These are phyloP conservation scores for Maniola hyperantus DNA, from an alignment of 2,888 invertebrate species.

Conservation along the genomic window DNA sequence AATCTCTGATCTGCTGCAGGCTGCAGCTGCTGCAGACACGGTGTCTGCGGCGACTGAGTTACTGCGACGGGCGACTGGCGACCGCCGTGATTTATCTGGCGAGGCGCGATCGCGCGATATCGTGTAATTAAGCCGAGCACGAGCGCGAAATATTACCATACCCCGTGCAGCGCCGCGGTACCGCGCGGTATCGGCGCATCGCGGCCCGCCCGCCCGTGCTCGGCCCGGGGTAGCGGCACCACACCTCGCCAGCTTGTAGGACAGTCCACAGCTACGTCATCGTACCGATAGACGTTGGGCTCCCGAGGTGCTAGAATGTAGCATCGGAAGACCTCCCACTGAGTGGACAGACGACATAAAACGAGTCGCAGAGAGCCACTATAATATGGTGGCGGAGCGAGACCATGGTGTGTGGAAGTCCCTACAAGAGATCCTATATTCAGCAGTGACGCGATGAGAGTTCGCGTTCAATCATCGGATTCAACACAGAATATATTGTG, in stretches of 20 bases:
- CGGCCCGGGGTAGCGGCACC: constrained; percentile 30
- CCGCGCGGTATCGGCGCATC: constrained; percentile 47
- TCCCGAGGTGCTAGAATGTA: too few species aligned
- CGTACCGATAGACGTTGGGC: too few species aligned
- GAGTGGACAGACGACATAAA: too few species aligned
- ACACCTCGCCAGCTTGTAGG: not conserved
- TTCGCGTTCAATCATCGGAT: too few species aligned
- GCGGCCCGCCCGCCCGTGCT: constrained; percentile 13
- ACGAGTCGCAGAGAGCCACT: too few species aligned
- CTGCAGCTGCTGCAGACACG: constrained; percentile 20
- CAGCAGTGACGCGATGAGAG: too few species aligned
- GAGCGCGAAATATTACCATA: constrained; percentile 76
- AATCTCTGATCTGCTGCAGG: constrained; percentile 26
- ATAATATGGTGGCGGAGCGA: too few species aligned
- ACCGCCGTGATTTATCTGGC: constrained; percentile 42
- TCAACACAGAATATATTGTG: too few species aligned
- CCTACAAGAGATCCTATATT: too few species aligned
- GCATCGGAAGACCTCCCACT: too few species aligned
- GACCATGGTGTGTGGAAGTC: too few species aligned
- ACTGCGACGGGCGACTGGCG: constrained; percentile 34
- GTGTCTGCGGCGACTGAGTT: constrained; percentile 29
- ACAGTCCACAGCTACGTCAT: not conserved
- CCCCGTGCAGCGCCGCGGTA: constrained; percentile 47
- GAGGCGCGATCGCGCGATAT: constrained; percentile 53
- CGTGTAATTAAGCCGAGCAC: constrained; percentile 73